Evolutionary conservation across 2,797 vertebrate species (phyloP).

Genomic region (Trematomus bernacchii): DNA sequence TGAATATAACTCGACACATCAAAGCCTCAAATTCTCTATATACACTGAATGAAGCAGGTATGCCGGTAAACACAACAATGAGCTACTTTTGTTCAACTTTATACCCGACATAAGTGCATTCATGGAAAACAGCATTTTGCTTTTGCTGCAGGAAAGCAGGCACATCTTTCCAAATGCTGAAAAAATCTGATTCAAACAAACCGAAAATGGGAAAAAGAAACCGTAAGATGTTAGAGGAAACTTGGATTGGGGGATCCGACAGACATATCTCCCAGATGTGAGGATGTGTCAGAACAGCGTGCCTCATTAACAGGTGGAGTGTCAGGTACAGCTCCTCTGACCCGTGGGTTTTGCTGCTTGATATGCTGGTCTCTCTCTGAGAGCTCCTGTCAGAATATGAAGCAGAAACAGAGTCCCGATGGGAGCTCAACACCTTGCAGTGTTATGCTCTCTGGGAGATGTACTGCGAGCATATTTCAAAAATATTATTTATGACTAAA

Average conservation of each 20-base stretch:
- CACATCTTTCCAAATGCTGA: background rate
- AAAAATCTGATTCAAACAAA: background rate
- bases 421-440: slow-evolving; percentile 46
- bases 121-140: slow-evolving; percentile 14
- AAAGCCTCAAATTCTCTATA: slow-evolving; percentile 41
- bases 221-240: background rate
- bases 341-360: slow-evolving; percentile 42
- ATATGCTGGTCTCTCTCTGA: slow-evolving; percentile 47
- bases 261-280: slow-evolving; percentile 13
- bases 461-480: background rate
- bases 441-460: slow-evolving; percentile 19
- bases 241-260: background rate
- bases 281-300: slow-evolving; percentile 17
- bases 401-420: slow-evolving; percentile 56
- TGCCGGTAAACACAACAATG: slow-evolving; percentile 28
- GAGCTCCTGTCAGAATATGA: slow-evolving; percentile 62
- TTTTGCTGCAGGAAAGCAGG: slow-evolving; percentile 2
- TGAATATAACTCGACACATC: slow-evolving; percentile 51
- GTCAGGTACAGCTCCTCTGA: slow-evolving; percentile 44
- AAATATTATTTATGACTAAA: background rate
- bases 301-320: slow-evolving; percentile 40
- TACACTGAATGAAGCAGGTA: slow-evolving; percentile 33
- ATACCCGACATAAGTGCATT: slow-evolving; percentile 2
- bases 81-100: slow-evolving; percentile 34
- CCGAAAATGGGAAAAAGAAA: background rate